Evolutionary conservation across 1,140 invertebrate species (phyloP), one percentile per base, ranked within the genome.

Genomic region (Myzus persicae): DNA sequence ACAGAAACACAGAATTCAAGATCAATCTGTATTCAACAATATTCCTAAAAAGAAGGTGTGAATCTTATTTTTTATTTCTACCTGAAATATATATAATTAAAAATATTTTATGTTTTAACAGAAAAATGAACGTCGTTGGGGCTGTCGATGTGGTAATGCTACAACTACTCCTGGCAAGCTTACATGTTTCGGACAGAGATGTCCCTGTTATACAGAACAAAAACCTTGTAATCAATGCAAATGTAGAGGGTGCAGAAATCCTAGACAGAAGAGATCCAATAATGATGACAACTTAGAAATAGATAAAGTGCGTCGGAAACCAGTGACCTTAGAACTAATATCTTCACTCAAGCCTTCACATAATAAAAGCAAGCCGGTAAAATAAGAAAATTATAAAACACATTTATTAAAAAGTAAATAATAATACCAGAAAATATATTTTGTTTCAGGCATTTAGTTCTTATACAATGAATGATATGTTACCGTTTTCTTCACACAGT

Each of bases 211-310:
- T 95, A 97, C 98, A 92, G 97, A 97, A 94, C 97, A 96, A 94
- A 98, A 97, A 95, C 97, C 98, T 24, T 99, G 98, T 95, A 96
- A 97, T 51, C 97, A 97, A 94, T 99, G 98, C 95, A 97, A 97
- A 95, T 99, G 98, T 95, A 96, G 97, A 95, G 98, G 98, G 18
- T 99, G 98, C 95, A 95, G 98, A 95, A 99, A 99, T 96, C 98
- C 98, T 84, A 81, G 44, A 40, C 31, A 93, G 5, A 82, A 92
- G 18, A 22, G 20, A 38, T 82, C 76, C 2, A 84, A 92, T 40
- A 22, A 76, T 76, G 91, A 82, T 51, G 76, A 51, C 36, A 84
- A 82, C n/a, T 42, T 36, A 31, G 76, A 84, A 84, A 82, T 82
- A 2, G 91, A 92, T 38, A 18, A 51, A 92, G 40, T 84, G 18